Evolutionary conservation across 2,113 vertebrate species (phyloP).

Genomic region (Thamnaconus septentrionalis): DNA sequence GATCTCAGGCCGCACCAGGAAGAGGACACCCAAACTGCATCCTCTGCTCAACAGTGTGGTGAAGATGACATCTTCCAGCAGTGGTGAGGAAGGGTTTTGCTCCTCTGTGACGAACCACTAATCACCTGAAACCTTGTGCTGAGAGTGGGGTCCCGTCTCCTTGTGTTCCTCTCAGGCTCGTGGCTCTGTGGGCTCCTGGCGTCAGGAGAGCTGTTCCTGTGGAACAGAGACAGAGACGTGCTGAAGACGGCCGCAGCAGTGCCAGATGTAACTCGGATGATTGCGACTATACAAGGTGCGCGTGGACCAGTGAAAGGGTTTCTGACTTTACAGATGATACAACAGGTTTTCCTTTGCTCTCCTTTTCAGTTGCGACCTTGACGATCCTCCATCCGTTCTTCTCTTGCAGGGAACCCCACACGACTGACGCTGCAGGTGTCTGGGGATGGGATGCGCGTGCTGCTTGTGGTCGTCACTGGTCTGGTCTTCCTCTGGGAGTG

Average conservation of each 20-base stretch:
- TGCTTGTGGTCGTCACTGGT: slow-evolving; percentile 77
- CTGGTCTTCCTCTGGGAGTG: slow-evolving; percentile 89
- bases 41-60: slow-evolving; percentile 82
- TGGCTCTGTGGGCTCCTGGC: slow-evolving; percentile 87
- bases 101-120: not conserved
- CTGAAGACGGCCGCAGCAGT: slow-evolving; percentile 79
- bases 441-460: slow-evolving; percentile 79
- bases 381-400: not conserved
- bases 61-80: slow-evolving; percentile 82
- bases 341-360: not conserved
- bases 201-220: slow-evolving; percentile 90
- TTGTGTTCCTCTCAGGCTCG: slow-evolving; percentile 70
- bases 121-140: not conserved
- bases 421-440: slow-evolving; percentile 83
- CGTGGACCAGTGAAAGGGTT: not conserved
- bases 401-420: slow-evolving; percentile 66
- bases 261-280: slow-evolving; percentile 73
- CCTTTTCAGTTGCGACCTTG: not conserved
- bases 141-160: not conserved
- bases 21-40: slow-evolving; percentile 84
- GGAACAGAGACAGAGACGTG: slow-evolving; percentile 89
- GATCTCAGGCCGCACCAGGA: slow-evolving; percentile 86
- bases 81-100: slow-evolving; percentile 72
- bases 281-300: slow-evolving; percentile 74
- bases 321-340: not conserved